These are phyloP conservation scores for Phrynosoma platyrhinos DNA, from an alignment of 2,113 vertebrate species.

Conservation along the genomic window DNA sequence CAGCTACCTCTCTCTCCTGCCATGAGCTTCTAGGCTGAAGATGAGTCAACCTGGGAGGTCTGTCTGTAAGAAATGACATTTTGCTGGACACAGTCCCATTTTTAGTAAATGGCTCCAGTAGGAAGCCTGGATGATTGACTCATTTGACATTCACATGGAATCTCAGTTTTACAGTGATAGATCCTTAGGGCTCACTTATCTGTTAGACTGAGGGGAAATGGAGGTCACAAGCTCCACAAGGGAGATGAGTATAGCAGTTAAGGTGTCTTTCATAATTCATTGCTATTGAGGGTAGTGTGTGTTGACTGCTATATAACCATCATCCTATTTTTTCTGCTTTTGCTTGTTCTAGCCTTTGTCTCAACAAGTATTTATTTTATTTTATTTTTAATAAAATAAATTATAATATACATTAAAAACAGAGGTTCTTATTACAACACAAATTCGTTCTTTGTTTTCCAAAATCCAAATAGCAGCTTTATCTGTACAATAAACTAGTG, in stretches of 20 bases:
- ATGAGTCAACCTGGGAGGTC: conserved; percentile 74
- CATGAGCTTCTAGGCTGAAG: conserved; percentile 65
- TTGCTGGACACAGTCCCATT: conserved; percentile 70
- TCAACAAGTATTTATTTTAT: conserved; percentile 28
- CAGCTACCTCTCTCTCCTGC: conserved; percentile 20
- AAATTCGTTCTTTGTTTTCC: too few species aligned
- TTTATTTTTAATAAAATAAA: too few species aligned
- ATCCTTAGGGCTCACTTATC: conserved; percentile 50
- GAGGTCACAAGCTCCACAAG: neutral
- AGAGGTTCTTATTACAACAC: too few species aligned
- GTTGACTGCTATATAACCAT: conserved; percentile 28
- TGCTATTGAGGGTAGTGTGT: conserved; percentile 39
- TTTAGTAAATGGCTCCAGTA: conserved; percentile 69
- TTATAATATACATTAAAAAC: too few species aligned
- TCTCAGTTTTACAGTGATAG: conserved; percentile 54
- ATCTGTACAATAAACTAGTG: too few species aligned
- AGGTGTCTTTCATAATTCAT: conserved; percentile 29
- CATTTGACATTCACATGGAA: conserved; percentile 61
- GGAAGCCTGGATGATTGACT: conserved; percentile 63
- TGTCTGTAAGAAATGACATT: conserved; percentile 57
- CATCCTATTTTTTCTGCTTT: conserved; percentile 24
- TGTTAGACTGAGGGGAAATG: conserved; percentile 35
- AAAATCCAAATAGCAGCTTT: too few species aligned
- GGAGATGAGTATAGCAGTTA: conserved; percentile 36
- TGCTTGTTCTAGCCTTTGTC: conserved; percentile 38